Conservation (phyloP, 1,140 invertebrate species). For the Whitmania pigra region DNA sequence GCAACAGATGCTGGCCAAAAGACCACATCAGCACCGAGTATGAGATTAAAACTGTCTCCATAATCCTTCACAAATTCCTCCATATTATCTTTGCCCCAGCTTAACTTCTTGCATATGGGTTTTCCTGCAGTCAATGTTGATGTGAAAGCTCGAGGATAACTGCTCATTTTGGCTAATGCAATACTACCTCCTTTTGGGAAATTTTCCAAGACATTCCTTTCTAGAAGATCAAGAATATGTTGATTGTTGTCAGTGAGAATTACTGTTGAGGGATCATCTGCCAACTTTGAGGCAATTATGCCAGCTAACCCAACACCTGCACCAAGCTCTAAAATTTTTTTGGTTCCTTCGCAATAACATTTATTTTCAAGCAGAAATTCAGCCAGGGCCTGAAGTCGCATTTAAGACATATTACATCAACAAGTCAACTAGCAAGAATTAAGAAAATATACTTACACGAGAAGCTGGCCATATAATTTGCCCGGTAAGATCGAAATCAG, state of each 20-base stretch:
- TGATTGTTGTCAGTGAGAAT: slow-evolving; percentile 16
- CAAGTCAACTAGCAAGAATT: background rate
- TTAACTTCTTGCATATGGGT: slow-evolving; percentile 7
- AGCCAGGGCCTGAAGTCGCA: background rate
- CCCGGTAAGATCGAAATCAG: slow-evolving; percentile 18
- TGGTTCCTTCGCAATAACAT: background rate
- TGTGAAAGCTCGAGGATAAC: background rate
- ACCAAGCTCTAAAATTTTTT: slow-evolving; percentile 12
- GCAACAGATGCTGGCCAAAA: slow-evolving; percentile 17
- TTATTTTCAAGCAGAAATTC: background rate
- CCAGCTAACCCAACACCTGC: slow-evolving; percentile 13
- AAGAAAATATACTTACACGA: background rate
- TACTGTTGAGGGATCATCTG: slow-evolving; percentile 7
- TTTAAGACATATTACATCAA: background rate
- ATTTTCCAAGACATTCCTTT: slow-evolving; percentile 8
- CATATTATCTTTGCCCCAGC: slow-evolving; percentile 8
- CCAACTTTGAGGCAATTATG: slow-evolving; percentile 12
- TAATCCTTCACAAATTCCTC: background rate
- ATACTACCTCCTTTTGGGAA: background rate
- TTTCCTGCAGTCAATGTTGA: background rate
- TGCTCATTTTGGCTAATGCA: background rate
- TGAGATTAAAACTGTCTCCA: slow-evolving; percentile 13
- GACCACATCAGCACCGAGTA: slow-evolving; percentile 19
- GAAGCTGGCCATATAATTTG: slow-evolving; percentile 19
- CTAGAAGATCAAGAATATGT: slow-evolving; percentile 10